These are phyloP conservation scores for Cataglyphis cursor DNA, from an alignment of 2,888 invertebrate genomes.

Conservation along the genomic window DNA sequence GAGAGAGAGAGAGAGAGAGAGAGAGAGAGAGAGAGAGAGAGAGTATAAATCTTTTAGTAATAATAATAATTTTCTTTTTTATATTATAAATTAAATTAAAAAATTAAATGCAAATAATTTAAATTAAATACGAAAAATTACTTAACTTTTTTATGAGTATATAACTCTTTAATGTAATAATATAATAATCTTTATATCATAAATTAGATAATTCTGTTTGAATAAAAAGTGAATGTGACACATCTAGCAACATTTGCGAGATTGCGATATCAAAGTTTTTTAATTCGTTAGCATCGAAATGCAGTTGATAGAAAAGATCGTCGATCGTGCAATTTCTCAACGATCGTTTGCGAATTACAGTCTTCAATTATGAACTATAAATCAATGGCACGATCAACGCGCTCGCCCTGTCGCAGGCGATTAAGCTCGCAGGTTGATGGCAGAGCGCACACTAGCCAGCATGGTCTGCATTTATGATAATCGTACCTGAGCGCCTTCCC, in stretches of 20 bases:
- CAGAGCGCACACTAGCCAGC: constrained; percentile 22
- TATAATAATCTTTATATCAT: constrained; percentile 1
- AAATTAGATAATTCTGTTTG: neutral
- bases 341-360: constrained; percentile 47
- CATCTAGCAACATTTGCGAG: neutral
- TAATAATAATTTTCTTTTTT: too few relatives aligned
- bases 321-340: neutral
- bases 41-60: too few relatives aligned
- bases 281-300: neutral
- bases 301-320: constrained; percentile 16
- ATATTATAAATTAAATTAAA: too few relatives aligned
- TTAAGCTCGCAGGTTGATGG: constrained; percentile 64
- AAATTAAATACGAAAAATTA: neutral
- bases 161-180: neutral
- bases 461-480: constrained; percentile 72
- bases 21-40: too few relatives aligned
- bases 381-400: constrained; percentile 64
- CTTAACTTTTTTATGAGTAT: neutral
- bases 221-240: neutral
- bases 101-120: too few relatives aligned
- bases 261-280: neutral
- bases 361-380: constrained; percentile 77
- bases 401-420: constrained; percentile 72
- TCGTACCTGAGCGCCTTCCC: constrained; percentile 85
- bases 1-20: too few relatives aligned